Conservation (phyloP, 2,113 vertebrate genomes). For the Eidolon helvum region DNA sequence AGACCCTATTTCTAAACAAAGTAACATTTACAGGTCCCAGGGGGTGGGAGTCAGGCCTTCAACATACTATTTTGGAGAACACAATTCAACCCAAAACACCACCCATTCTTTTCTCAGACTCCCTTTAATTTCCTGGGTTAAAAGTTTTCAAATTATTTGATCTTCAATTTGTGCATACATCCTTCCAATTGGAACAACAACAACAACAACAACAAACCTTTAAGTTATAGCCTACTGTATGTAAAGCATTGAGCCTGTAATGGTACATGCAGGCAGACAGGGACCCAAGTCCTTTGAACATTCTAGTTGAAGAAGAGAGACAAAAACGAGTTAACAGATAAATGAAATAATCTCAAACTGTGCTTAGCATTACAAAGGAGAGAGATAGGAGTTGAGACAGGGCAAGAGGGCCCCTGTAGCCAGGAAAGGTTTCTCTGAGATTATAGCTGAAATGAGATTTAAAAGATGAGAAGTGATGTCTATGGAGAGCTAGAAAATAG, state of each 20-base stretch:
- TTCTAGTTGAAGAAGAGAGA: not conserved
- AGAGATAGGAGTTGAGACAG: not conserved
- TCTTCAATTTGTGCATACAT: not conserved
- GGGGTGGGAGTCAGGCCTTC: not conserved
- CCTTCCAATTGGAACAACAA: not conserved
- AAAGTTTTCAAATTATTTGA: not conserved
- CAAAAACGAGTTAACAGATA: not conserved
- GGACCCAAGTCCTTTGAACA: not conserved
- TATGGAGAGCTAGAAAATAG: not conserved
- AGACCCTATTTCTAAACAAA: not conserved
- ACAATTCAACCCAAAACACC: not conserved
- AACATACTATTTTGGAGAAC: not conserved
- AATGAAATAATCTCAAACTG: not conserved
- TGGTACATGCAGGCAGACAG: not conserved
- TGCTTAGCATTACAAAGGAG: too few relatives aligned
- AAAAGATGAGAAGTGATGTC: not conserved
- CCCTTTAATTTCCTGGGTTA: not conserved
- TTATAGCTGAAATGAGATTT: not conserved
- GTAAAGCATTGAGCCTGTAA: accelerated
- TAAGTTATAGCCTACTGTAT: not conserved
- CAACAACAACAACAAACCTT: too few relatives aligned
- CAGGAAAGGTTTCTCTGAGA: not conserved
- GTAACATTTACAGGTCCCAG: not conserved
- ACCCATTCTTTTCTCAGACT: not conserved
- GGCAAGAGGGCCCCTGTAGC: not conserved